A percentile compares a stretch with the other conserved stretches of the same genome.
Conservation (phyloP, 1,140 invertebrate genomes). For the Delia radicum region DNA sequence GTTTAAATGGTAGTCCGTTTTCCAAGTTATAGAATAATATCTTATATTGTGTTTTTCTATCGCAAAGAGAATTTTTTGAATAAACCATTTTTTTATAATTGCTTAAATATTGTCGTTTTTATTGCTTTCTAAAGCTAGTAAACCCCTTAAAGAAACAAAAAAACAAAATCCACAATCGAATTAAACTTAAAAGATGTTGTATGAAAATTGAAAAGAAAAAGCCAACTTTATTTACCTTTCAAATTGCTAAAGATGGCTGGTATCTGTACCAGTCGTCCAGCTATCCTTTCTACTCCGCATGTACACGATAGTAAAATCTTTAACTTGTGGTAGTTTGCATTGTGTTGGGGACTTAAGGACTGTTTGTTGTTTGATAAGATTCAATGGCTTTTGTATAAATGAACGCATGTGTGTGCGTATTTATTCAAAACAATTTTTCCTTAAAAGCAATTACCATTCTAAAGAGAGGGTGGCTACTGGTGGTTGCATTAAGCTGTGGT, state of each 20-base stretch:
- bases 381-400: neutral
- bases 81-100: too few species aligned
- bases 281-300: neutral
- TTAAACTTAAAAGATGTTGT: neutral
- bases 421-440: constrained; percentile 1
- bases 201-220: too few species aligned
- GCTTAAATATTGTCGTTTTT: too few species aligned
- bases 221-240: too few species aligned
- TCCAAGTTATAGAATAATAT: too few species aligned
- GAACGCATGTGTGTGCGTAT: neutral
- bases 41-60: too few species aligned
- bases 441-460: neutral
- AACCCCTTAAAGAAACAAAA: too few species aligned
- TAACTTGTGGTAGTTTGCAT: neutral
- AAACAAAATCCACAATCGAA: neutral
- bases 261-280: too few species aligned
- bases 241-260: too few species aligned
- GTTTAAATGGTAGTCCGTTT: too few species aligned
- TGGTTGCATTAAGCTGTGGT: neutral
- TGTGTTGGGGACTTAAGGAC: neutral
- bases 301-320: neutral
- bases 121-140: too few species aligned
- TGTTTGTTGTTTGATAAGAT: constrained; percentile 4
- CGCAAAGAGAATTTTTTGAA: too few species aligned
- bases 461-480: neutral